A percentile compares a stretch with the other conserved stretches of the same genome.
Evolutionary conservation across 2,888 invertebrate species (phyloP).

Genomic region (Suillia variegata): DNA sequence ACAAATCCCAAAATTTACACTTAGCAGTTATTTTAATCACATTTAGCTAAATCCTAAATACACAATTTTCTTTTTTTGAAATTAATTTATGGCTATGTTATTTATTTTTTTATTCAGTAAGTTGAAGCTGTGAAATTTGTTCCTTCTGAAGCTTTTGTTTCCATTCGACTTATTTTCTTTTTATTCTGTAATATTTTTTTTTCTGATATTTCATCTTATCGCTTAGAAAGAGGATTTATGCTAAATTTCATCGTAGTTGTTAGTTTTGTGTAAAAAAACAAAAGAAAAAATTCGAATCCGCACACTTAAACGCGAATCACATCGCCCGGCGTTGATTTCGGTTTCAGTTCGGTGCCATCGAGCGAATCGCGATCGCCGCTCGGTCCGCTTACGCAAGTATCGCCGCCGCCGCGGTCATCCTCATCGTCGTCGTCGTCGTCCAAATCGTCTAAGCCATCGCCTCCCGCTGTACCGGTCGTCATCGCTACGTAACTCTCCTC

Average conservation of each 20-base stretch:
- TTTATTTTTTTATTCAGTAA: too few relatives aligned
- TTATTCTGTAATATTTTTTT: too few relatives aligned
- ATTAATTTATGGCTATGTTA: too few relatives aligned
- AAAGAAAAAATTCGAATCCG: neutral
- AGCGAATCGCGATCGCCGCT: slow-evolving; percentile 27
- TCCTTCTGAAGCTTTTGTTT: neutral
- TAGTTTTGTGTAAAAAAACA: too few relatives aligned
- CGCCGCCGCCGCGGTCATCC: slow-evolving; percentile 29
- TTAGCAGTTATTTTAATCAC: neutral
- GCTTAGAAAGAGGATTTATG: too few relatives aligned
- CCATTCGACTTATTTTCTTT: neutral
- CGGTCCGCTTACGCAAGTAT: slow-evolving; percentile 28
- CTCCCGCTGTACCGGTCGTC: slow-evolving; percentile 43
- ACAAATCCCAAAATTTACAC: too few relatives aligned
- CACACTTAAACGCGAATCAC: slow-evolving; percentile 57
- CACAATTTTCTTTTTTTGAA: too few relatives aligned
- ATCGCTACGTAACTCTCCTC: slow-evolving; percentile 26
- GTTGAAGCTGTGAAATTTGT: too few relatives aligned
- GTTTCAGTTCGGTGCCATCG: slow-evolving; percentile 49
- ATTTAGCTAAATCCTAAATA: neutral
- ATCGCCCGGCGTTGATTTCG: slow-evolving; percentile 57
- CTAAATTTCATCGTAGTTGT: too few relatives aligned
- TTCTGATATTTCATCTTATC: too few relatives aligned
- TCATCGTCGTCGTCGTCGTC: slow-evolving; percentile 25
- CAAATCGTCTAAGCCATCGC: slow-evolving; percentile 33